Evolutionary conservation across 2,797 vertebrate species (phyloP).

Genomic region (Danio tinwini): DNA sequence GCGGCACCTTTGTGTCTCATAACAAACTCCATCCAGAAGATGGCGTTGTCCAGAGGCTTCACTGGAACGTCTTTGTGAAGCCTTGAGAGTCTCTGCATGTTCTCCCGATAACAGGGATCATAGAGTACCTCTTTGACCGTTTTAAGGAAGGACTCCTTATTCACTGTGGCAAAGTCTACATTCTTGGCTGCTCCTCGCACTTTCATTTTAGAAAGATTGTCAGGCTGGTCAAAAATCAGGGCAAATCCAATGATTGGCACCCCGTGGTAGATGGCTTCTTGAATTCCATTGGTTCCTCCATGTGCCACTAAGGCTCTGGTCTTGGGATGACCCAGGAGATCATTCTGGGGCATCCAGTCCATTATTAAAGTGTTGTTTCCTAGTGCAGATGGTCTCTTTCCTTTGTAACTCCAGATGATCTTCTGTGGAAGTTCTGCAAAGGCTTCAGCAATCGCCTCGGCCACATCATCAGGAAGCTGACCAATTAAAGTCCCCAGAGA

Average conservation of each 20-base stretch:
- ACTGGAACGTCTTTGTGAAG: slow-evolving; percentile 64
- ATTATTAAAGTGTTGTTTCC: slow-evolving; percentile 65
- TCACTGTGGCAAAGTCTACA: slow-evolving; percentile 50
- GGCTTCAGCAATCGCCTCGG: slow-evolving; percentile 57
- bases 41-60: slow-evolving; percentile 59
- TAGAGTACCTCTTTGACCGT: slow-evolving; percentile 58
- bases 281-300: slow-evolving; percentile 66
- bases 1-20: slow-evolving; percentile 64
- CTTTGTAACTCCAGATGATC: slow-evolving; percentile 62
- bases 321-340: slow-evolving; percentile 64
- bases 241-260: slow-evolving; percentile 63
- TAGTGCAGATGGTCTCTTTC: slow-evolving; percentile 53
- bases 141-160: slow-evolving; percentile 54
- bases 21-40: slow-evolving; percentile 65
- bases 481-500: slow-evolving; percentile 62
- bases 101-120: slow-evolving; percentile 59
- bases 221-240: slow-evolving; percentile 64
- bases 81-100: slow-evolving; percentile 64
- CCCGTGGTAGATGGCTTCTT: slow-evolving; percentile 65
- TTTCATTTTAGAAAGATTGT: slow-evolving; percentile 62
- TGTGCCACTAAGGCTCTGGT: slow-evolving; percentile 63
- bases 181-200: slow-evolving; percentile 58
- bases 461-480: slow-evolving; percentile 50
- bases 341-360: slow-evolving; percentile 68
- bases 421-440: slow-evolving; percentile 65